Base-by-base conservation (phyloP, 2,888 invertebrate species). In the Ethmia dodecea region DNA sequence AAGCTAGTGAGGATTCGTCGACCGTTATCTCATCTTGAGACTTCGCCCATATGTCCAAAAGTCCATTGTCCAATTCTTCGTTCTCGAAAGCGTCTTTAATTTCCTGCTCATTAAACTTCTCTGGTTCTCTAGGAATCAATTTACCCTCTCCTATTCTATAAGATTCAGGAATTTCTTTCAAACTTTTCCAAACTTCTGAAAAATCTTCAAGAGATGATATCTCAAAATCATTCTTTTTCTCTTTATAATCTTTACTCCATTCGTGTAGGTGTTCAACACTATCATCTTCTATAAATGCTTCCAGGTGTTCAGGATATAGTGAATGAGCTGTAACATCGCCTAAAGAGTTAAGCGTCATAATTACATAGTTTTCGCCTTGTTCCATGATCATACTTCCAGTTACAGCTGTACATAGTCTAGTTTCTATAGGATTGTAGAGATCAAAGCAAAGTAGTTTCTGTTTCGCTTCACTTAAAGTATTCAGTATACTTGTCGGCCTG, bases 321-420 rank as follows among this genome's bases (percentile, higher is more conserved):
- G 55, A 55, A 33, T 86, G 77, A 26, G 64, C 60, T 1, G 74
- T 64, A 30, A 86, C 61, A 40, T 87, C 87, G 1, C 87, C 87
- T 1, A 84, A 49, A 1, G 83, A 68, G 43, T 86, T 87, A 16
- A 74, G 71, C 45, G 74, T 67, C 4, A 86, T 52, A 5, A 81
- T 46, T 8, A 61, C 51, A 37, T 63, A 75, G 10, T 64, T 72
- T 3, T 77, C 69, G 3, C 63, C 68, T 27, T 62, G 55, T 27
- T 74, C 63, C 1, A 64, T n/a, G 1, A 78, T 41, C 2, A 61
- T 38, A 18, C 55, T 42, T 1, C 87, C 87, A 1, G 71, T 69
- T 13, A 76, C 65, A 1, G 76, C 52, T 3, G 68, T 64, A 12
- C 60, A 52, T 3, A 86, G 33, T 35, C 86, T 62, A n/a, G 46